These are phyloP conservation scores for Puntigrus tetrazona DNA, from an alignment of 2,113 vertebrate genomes.

Conservation along the genomic window DNA sequence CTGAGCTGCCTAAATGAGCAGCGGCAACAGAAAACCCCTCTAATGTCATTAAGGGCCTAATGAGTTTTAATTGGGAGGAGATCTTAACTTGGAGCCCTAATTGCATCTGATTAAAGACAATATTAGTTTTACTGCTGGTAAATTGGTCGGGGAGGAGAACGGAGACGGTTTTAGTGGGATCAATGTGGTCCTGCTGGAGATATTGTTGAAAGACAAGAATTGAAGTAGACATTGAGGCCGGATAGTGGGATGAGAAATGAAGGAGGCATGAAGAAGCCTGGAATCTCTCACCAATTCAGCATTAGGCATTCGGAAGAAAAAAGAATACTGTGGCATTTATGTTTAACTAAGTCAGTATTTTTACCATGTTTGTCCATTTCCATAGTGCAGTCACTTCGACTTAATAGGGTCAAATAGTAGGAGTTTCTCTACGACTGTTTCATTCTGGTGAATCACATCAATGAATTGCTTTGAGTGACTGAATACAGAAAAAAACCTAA, in stretches of 20 bases:
- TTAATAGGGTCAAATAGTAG: background rate
- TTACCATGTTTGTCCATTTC: background rate
- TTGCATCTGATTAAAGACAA: conserved; percentile 84
- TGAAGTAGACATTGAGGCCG: conserved; percentile 43
- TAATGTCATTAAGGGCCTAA: conserved; percentile 79
- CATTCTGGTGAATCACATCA: conserved; percentile 7
- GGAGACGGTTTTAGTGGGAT: conserved; percentile 60
- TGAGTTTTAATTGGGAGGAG: conserved; percentile 81
- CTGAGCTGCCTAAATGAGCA: conserved; percentile 61
- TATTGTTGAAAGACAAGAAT: conserved; percentile 61
- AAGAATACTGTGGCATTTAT: background rate
- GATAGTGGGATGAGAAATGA: conserved; percentile 41
- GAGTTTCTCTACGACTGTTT: conserved; percentile 7
- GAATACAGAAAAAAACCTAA: conserved; percentile 1
- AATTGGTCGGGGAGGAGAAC: conserved; percentile 69
- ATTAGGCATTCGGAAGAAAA: background rate
- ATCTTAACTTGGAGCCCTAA: conserved; percentile 80
- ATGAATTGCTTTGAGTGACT: conserved; percentile 27
- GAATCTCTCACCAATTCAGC: background rate
- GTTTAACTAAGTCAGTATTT: background rate
- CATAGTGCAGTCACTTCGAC: background rate
- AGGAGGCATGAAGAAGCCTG: background rate
- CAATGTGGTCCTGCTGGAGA: conserved; percentile 73
- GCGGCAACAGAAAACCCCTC: conserved; percentile 68
- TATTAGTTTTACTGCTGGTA: conserved; percentile 79